phyloP scores from a whole-genome alignment of 2,113 vertebrate genomes.

The Lophochroa leadbeateri region DNA sequence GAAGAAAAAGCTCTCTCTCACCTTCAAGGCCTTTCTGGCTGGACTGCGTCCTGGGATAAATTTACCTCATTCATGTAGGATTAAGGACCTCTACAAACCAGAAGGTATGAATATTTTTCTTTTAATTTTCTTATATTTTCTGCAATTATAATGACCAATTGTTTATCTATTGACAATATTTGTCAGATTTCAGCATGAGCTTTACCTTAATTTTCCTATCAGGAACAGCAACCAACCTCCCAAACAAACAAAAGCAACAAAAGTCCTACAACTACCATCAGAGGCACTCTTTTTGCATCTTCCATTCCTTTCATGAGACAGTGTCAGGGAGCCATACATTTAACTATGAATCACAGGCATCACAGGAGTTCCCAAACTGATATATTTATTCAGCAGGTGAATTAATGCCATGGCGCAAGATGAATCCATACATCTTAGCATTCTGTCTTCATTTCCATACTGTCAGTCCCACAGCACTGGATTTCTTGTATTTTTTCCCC shows the following conservation, averaged over 20 bases:
- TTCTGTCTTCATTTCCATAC: neutral
- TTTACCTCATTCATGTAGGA: neutral
- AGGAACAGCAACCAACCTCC: neutral
- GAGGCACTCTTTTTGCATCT: neutral
- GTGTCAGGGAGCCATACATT: neutral
- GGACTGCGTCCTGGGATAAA: neutral
- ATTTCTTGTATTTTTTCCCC: neutral
- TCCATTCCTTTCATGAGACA: neutral
- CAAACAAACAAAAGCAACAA: neutral
- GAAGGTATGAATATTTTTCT: fast-evolving
- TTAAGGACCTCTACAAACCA: neutral
- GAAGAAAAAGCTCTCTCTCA: neutral
- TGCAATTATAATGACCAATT: neutral
- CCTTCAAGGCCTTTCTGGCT: neutral
- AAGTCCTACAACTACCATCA: neutral
- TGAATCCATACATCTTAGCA: neutral
- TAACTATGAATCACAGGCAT: neutral
- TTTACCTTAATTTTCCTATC: neutral
- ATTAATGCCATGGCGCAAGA: neutral
- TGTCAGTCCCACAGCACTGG: neutral
- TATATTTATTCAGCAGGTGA: neutral
- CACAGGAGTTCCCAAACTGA: neutral
- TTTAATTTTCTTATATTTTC: neutral
- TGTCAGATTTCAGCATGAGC: neutral
- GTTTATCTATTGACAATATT: neutral